Percentiles rank a stretch among this genome's conserved stretches.
Conservation (phyloP, 64 coral and sea anemone genomes). For the Porites australiensis region DNA sequence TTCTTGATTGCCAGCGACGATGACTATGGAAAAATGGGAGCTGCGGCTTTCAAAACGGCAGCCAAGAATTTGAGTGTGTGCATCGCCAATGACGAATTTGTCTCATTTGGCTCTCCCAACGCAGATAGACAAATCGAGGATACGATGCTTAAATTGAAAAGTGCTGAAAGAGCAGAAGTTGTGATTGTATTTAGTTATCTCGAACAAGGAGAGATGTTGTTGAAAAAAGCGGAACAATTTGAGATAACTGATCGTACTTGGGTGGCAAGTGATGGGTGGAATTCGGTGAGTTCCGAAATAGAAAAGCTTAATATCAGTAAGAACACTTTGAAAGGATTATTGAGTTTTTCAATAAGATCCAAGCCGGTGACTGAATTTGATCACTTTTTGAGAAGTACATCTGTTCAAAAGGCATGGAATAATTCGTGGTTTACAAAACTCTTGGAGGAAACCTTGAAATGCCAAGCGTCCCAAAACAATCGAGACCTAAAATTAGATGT, state of each 20-base stretch:
- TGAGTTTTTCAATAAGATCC: slow-evolving; percentile 78
- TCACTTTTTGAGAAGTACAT: slow-evolving; percentile 49
- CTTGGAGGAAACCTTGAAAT: slow-evolving; percentile 68
- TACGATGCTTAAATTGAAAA: slow-evolving; percentile 59
- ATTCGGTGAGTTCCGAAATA: slow-evolving; percentile 40
- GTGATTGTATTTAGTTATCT: slow-evolving; percentile 88
- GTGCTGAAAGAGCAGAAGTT: slow-evolving; percentile 59
- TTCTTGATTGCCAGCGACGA: slow-evolving; percentile 94
- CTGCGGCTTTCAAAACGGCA: slow-evolving; percentile 80
- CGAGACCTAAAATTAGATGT: not conserved
- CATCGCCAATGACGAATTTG: slow-evolving; percentile 85
- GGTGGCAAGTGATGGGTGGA: slow-evolving; percentile 92
- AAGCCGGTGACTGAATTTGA: slow-evolving; percentile 65
- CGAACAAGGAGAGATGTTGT: slow-evolving; percentile 61
- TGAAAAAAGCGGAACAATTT: slow-evolving; percentile 71
- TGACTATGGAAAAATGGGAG: slow-evolving; percentile 93
- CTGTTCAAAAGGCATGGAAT: slow-evolving; percentile 18
- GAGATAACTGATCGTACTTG: slow-evolving; percentile 88
- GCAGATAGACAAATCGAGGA: slow-evolving; percentile 57
- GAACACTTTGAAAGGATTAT: slow-evolving; percentile 67
- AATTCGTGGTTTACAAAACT: slow-evolving; percentile 80
- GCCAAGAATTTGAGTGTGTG: slow-evolving; percentile 77
- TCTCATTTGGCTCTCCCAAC: slow-evolving; percentile 72
- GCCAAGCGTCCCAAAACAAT: not conserved
- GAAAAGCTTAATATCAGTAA: slow-evolving; percentile 63